Base-by-base conservation (phyloP, 2,888 invertebrate species). In the Tetranychus piercei region DNA sequence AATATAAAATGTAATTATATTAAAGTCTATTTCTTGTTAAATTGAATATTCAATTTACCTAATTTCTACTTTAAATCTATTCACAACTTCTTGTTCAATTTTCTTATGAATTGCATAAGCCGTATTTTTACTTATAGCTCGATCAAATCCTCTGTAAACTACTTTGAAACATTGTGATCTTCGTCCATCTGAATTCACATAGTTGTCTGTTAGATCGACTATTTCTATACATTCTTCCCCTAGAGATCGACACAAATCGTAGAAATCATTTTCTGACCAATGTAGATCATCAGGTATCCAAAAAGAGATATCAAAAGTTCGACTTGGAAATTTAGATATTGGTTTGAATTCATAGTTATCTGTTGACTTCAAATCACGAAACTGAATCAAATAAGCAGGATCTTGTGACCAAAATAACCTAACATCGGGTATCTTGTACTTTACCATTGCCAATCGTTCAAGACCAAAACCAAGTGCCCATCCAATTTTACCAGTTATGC, bases 381-480 rank as follows among this genome's bases (percentile, higher is more conserved):
- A 99, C 82, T 99, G 99, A 70, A 86, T 87, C 15, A 93, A 81
- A 81, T 99, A 96, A 8, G 96, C 96, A 11, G 88, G 85, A 82
- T 99, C 99, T 1, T 84, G 87, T 77, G 92, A 93, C 99, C 97
- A 99, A 85, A 99, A 96, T 45, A 95, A 84, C 75, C 99, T 85
- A 78, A 99, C 97, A 82, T 99, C 97, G 0, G 96, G 94, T 78
- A 99, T 95, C 80, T 88, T 86, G 81, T 94, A 99, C 20, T 97
- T 83, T 66, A 90, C 89, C 99, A 99, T 99, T 0, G 97, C 96
- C 71, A 97, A 84, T 74, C 99, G 86, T 83, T 99, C 99, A 75
- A 99, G 83, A 0, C 99, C 99, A 7, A 99, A 83, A 9, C 99
- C 99, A 83, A 97, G 97, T 1, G 99, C 99, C 89, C 95, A 99